Base-by-base conservation (phyloP, 2,797 vertebrate genomes). In the Poecile montanus region DNA sequence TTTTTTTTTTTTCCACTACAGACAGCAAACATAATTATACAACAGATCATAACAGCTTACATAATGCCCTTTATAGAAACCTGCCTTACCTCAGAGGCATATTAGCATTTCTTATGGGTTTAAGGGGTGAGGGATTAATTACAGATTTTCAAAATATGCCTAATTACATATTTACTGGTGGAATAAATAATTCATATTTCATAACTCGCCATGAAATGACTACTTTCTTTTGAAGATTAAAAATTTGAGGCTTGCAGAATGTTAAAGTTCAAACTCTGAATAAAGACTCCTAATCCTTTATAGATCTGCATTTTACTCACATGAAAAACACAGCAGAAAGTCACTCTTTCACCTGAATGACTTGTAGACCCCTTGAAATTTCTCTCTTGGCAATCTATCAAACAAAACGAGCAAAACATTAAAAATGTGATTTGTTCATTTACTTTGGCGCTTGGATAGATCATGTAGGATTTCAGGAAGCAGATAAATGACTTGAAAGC, bases 121-220 rank as follows among this genome's bases (percentile, higher is more conserved):
- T 97, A 96, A 96, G 85, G 76, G 93, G 91, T 95, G 84, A 97
- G 89, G 92, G 94, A 93, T 96, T 97, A 96, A 97, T 97, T 96
- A 97, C 83, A 85, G 77, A 88, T 95, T 95, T 96, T 97, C 92
- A 96, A 72, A 92, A 97, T 96, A 96, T 75, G 91, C 75, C 85
- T 91, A 96, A 94, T 97, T 91, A 96, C 96, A 97, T 91, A 94
- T 96, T 96, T 97, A 96, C 94, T 83, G 83, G 67, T 9, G 60
- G 96, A 96, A 97, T 97, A 97, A 97, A 97, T 90, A 97, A 97
- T 90, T 97, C 95, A 93, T 70, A 3, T 97, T 96, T 97, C 91
- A 92, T 96, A 94, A 96, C 88, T 95, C 11, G 10, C 94, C 93
- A 95, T 95, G 91, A 96, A 91, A 97, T 71, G 73, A 94, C 82